Base-by-base conservation (phyloP, 2,888 invertebrate genomes). In the Sacculina carcini region DNA sequence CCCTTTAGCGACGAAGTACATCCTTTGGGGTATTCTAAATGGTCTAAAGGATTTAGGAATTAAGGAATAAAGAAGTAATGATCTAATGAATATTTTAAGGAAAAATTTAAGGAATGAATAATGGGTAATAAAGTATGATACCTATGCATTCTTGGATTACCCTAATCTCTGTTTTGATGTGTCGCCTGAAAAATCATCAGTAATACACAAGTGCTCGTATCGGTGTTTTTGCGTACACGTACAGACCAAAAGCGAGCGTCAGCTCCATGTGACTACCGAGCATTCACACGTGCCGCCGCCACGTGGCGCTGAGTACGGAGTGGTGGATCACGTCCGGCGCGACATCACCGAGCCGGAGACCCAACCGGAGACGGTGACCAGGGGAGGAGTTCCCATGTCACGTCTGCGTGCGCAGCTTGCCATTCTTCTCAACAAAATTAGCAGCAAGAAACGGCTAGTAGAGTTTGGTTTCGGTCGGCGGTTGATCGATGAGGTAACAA, bases 331-430 rank as follows among this genome's bases (percentile, higher is more conserved):
- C 58, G 77, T 85, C 75, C 72, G 85, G 53, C 73, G 81, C 57
- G 42, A 42, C 26, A 42, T 42, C 28, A 24, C 28, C 6, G 42
- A 42, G 42, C 42, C 42, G 16, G 42, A 42, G 42, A 42, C 42
- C 7, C 12, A 28, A 16, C 42, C 42, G 5, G 42, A 42, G 42
- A 42, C 28, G 26, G 28, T 42, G 26, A 42, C 42, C 7, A 14
- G 42, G 7, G 42, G 42, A 31, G 56, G 55, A 31, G 78, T 78
- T 75, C 70, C 72, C 1, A 67, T 84, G 31, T 77, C 79, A 51
- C 75, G 75, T 58, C 77, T 86, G 75, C 72, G 85, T 53, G 73
- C 81, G 57, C 71, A 83, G 36, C 69, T 85, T 56, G 85, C 84
- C 2, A 76, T 84, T 40, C 71, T 85, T 39, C 66, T 85, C 50